These are phyloP conservation scores for Tiliacea citrago DNA, from an alignment of 2,888 invertebrate genomes.

Conservation along the genomic window DNA sequence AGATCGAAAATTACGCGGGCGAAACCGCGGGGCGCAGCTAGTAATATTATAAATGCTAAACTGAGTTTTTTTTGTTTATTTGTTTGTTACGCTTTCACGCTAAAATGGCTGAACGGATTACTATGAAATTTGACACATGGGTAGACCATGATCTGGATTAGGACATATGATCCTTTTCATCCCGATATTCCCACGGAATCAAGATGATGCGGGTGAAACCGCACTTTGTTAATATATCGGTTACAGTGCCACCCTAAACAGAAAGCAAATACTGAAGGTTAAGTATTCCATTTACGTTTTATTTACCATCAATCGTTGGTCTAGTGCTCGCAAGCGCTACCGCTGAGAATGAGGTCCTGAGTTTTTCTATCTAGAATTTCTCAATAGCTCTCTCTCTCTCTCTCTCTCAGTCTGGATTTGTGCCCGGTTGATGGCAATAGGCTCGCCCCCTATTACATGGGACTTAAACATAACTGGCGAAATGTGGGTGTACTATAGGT, in stretches of 20 bases:
- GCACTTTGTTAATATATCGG: constrained; percentile 34
- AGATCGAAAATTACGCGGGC: no score
- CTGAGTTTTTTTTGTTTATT: no score
- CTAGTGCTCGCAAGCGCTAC: neutral
- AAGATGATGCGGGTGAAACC: no score
- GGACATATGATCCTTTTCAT: no score
- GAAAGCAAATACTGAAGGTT: constrained; percentile 36
- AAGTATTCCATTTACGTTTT: constrained; percentile 19
- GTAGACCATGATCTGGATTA: no score
- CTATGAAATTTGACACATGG: no score
- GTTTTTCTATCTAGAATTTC: neutral
- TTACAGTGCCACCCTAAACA: constrained; percentile 19
- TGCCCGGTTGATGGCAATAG: neutral
- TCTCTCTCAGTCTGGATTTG: neutral
- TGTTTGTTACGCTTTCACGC: no score
- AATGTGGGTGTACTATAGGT: neutral
- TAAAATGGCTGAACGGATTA: no score
- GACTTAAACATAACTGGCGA: neutral
- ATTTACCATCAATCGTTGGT: constrained; percentile 1
- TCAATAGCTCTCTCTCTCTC: no score
- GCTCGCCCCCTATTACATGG: neutral
- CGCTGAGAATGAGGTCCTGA: neutral
- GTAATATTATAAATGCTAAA: no score
- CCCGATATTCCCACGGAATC: no score
- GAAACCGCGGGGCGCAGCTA: no score